Evolutionary conservation across 2,888 invertebrate species (phyloP), one percentile per base, ranked within the genome.

Genomic region (Julus scandinavius): DNA sequence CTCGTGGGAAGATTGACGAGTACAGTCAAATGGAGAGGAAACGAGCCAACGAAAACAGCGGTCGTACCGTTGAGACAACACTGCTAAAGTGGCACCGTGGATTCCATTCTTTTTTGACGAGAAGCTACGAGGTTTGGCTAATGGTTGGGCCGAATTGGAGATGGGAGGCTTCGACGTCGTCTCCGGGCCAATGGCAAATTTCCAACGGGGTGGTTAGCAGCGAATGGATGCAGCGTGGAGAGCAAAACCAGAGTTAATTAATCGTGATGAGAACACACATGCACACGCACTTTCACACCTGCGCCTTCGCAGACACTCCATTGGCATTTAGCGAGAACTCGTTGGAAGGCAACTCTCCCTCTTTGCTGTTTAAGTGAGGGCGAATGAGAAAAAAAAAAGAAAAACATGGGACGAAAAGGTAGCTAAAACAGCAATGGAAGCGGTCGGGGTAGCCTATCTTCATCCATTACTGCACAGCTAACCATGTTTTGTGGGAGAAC

Each of bases 161-260:
- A 41, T n/a, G n/a, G 85, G 41, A 45, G 84, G 45, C 84, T 41
- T 29, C 84, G 20, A 45, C 40, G 20, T 5, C 6, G 72, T 20
- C 72, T 72, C 20, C 9, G 11, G 20, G 29, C 29, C 72, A 72
- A 72, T 72, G 20, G 29, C 29, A 11, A 72, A 72, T 72, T 72
- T 72, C 72, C 72, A 72, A 29, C 29, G 72, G 20, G 72, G 72
- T 29, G 20, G 72, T 29, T 72, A 29, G 72, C 72, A 72, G 72
- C 72, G 20, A 72, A 9, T 72, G 72, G 72, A 72, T 72, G 72
- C 72, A 72, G 72, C 72, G 72, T 72, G 72, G 20, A 72, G 49
- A 85, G 49, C 85, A 85, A 85, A 85, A 85, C 41, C 85, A 85
- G 45, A 41, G 85, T 85, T 49, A 85, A 85, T 49, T n/a, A 85